phyloP scores from a whole-genome alignment of 2,888 invertebrate species.

The Brachyptera putata region DNA sequence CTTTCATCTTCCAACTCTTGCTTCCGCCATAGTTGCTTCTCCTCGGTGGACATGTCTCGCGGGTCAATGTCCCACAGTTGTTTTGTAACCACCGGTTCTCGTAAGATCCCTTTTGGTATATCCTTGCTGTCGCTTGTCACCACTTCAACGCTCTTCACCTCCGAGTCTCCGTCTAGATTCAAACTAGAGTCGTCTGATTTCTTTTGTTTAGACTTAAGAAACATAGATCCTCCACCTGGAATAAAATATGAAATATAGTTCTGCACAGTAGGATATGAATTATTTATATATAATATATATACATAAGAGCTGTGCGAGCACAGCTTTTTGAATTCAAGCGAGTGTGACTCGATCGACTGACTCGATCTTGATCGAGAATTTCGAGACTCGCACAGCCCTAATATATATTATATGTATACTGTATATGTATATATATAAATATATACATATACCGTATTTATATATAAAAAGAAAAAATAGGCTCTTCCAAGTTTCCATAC shows the following conservation, averaged over 20 bases:
- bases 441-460: too few relatives aligned
- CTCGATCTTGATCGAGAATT: too few relatives aligned
- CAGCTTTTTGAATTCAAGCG: too few relatives aligned
- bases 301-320: too few relatives aligned
- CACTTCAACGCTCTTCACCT: background rate
- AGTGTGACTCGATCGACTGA: too few relatives aligned
- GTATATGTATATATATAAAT: too few relatives aligned
- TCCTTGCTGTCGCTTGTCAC: background rate
- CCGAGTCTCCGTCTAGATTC: background rate
- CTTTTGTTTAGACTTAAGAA: slow-evolving; percentile 53
- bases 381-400: too few relatives aligned
- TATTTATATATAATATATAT: too few relatives aligned
- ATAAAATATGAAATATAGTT: background rate
- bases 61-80: slow-evolving; percentile 36
- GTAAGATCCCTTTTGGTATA: slow-evolving; percentile 35
- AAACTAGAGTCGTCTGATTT: slow-evolving; percentile 8
- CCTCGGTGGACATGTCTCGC: slow-evolving; percentile 32
- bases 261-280: too few relatives aligned
- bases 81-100: slow-evolving; percentile 22
- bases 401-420: too few relatives aligned
- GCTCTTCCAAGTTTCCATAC: too few relatives aligned
- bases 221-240: slow-evolving; percentile 58
- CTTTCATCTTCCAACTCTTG: slow-evolving; percentile 64
- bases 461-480: too few relatives aligned
- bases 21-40: slow-evolving; percentile 34